Evolutionary conservation across 2,113 vertebrate genomes (phyloP), one percentile per base, ranked within the genome.

Genomic region (Silurus meridionalis): DNA sequence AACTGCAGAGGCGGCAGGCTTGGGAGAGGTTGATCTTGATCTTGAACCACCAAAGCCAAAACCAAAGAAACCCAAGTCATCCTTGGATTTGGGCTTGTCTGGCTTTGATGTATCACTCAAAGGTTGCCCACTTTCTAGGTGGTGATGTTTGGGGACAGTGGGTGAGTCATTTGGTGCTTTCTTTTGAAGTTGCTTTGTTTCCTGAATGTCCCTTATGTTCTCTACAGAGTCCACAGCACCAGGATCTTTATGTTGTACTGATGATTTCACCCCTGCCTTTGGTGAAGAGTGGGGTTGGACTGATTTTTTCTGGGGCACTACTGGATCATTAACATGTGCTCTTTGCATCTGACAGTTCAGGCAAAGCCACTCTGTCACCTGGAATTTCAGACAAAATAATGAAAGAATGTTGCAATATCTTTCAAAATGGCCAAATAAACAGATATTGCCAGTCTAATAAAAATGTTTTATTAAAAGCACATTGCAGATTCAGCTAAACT

Each of bases 301-400:
- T 82, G 90, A 80, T 10, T 6, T 90, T 90, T 95, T 97, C 53
- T 91, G 89, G 67, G 91, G 87, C 2, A 90, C 85, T 6, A 92
- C 90, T 50, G 95, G 91, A 72, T 93, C 88, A 8, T 94, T 94
- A 87, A 94, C 96, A 84, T 98, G 92, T 0, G 98, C 97, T 96
- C 98, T 96, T 87, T 97, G 95, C 94, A 98, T 96, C 94, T 99
- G 98, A 92, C 98, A 99, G 91, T 97, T 97, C 87, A 99, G 96
- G 95, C 98, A 99, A 83, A 99, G 97, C 98, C 98, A 99, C 89
- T 99, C 98, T 25, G 91, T 95, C n/a, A 96, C 93, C 98, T 99
- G 90, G 83, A 85, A 60, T 52, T 60, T 6, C 37, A 80, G 0
- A 86, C 3, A 82, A 67, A 60, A 23, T 81, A 64, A 61, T 81